Evolutionary conservation across 2,888 invertebrate genomes (phyloP), one percentile per base, ranked within the genome.

Genomic region (Drosophila ezoana): DNA sequence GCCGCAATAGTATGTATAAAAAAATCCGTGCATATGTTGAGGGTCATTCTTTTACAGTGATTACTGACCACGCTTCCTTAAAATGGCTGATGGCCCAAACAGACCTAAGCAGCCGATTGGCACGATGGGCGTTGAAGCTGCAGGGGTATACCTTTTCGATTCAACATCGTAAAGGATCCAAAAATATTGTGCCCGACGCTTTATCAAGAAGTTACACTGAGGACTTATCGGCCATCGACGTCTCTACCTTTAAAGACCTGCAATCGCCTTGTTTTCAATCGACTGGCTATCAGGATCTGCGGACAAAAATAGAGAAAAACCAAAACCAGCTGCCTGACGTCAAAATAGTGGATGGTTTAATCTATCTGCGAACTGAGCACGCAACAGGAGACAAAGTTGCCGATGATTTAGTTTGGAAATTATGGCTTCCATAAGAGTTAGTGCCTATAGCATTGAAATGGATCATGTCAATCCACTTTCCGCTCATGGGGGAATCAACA

Each of bases 21-120:
- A 1, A 67, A 51, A 13, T 47, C 16, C 6, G 56, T 28, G 28
- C 57, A 0, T 66, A 65, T n/a, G 16, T 48, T 8, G 48, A 48
- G 4, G 48, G 48, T 4, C 35, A 37, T 4, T 18, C 35, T 8
- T 49, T 49, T 20, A 44, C 43, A 0, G 20, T 44, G 3, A 20
- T 44, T 6, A 44, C 13, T 4, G 43, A 23, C 23, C 35, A 35
- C 8, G 33, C 48, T 3, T 48, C 33, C 3, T 33, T 33, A 4
- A 33, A 33, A 16, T 48, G 48, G 48, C 48, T 35, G 8, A 48
- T 20, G 20, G 14, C 16, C 10, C 40, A 10, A 40, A 1, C 40
- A 10, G 33, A 48, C n/a, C 14, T 45, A 6, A 45, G 45, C 10
- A 28, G 14, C 10, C 28, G 14, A 4, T 14, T 28, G 20, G 45